These are phyloP conservation scores for Ophioderma brevispina DNA, from an alignment of 35 echinoderm and acorn worm species.

Conservation along the genomic window DNA sequence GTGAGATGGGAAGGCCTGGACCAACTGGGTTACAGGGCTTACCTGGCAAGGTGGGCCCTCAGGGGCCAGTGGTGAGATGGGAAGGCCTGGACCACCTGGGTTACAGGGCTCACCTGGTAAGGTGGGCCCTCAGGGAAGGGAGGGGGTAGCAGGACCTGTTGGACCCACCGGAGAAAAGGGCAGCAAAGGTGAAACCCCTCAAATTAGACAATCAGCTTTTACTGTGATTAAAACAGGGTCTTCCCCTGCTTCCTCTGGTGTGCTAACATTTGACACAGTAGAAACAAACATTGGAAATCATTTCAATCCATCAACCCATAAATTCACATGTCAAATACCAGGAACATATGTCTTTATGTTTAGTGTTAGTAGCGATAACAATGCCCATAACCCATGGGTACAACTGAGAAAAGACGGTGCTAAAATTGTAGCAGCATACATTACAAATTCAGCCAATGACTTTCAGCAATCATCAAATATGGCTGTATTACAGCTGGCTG, in stretches of 20 bases:
- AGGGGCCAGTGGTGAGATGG: neutral
- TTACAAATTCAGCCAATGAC: neutral
- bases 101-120: neutral
- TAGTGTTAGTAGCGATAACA: neutral
- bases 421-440: neutral
- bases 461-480: neutral
- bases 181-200: neutral
- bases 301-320: neutral
- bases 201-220: neutral
- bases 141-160: neutral
- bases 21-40: neutral
- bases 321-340: neutral
- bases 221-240: neutral
- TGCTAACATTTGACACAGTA: neutral
- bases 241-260: neutral
- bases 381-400: neutral
- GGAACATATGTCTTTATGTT: neutral
- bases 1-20: neutral
- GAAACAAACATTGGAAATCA: slow-evolving; percentile 9
- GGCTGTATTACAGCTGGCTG: neutral
- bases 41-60: neutral
- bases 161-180: neutral
- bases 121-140: neutral
- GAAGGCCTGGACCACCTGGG: neutral
- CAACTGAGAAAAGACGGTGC: neutral